These are phyloP conservation scores for Delia radicum DNA, from an alignment of 1,140 invertebrate genomes.

Conservation along the genomic window DNA sequence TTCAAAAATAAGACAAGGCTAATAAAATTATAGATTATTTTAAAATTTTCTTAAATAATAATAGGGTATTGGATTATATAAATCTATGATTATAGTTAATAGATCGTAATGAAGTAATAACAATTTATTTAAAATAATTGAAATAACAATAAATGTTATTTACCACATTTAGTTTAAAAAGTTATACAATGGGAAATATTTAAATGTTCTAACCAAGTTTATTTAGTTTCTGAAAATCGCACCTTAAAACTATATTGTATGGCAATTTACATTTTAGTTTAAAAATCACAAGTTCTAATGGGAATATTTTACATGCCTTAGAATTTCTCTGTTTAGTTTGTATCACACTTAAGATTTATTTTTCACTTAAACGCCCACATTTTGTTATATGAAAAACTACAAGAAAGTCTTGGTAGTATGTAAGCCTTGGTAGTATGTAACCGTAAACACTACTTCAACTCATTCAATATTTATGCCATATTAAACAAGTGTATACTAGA, in stretches of 20 bases:
- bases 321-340: no score
- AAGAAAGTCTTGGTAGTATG: neutral
- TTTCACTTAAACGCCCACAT: neutral
- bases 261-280: neutral
- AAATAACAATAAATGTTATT: no score
- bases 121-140: no score
- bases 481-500: neutral
- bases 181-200: no score
- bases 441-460: neutral
- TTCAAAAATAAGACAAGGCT: neutral
- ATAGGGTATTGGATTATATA: no score
- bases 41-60: neutral
- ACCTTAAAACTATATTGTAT: neutral
- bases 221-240: no score
- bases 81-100: neutral
- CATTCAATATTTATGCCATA: neutral
- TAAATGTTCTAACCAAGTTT: no score
- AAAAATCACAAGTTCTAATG: neutral
- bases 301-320: no score
- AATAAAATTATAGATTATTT: neutral
- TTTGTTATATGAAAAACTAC: neutral
- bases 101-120: neutral
- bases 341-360: no score
- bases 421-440: neutral
- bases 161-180: no score